Percentiles rank a stretch among this genome's conserved stretches.
Conservation (phyloP, 1,140 invertebrate species). For the Drosophila teissieri region DNA sequence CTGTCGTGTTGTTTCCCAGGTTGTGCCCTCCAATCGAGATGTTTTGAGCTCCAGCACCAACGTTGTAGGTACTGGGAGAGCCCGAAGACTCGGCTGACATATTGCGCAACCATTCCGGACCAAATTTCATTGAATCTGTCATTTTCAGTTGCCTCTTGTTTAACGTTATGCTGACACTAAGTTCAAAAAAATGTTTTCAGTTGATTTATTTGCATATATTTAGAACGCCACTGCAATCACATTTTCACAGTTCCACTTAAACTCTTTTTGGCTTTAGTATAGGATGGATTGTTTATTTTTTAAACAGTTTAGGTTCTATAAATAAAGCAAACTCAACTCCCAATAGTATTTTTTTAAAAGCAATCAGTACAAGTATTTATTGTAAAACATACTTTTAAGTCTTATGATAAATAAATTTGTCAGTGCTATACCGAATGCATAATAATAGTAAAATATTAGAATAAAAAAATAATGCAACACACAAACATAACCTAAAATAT, state of each 20-base stretch:
- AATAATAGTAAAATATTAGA: background rate
- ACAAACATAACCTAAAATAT: slow-evolving; percentile 16
- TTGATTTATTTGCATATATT: background rate
- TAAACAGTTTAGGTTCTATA: too few species aligned
- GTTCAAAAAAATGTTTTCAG: slow-evolving; percentile 5
- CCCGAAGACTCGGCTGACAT: slow-evolving; percentile 85
- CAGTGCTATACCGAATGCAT: background rate
- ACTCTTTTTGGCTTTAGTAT: background rate
- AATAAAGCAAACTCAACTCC: background rate
- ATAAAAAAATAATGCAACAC: background rate
- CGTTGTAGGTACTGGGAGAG: slow-evolving; percentile 51
- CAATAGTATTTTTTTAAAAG: background rate
- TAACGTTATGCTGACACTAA: slow-evolving; percentile 33
- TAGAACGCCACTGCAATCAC: background rate
- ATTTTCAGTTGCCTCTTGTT: slow-evolving; percentile 81
- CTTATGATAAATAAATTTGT: background rate
- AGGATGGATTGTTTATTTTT: background rate
- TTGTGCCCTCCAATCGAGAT: slow-evolving; percentile 51
- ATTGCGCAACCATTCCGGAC: slow-evolving; percentile 90
- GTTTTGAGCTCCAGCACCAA: slow-evolving; percentile 36
- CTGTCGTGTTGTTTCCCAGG: slow-evolving; percentile 14
- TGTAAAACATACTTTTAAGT: background rate
- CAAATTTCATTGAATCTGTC: slow-evolving; percentile 91
- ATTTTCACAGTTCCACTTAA: background rate
- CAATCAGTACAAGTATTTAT: background rate